phyloP scores from a whole-genome alignment of 2,888 invertebrate genomes.

The Eristalis arbustorum region DNA sequence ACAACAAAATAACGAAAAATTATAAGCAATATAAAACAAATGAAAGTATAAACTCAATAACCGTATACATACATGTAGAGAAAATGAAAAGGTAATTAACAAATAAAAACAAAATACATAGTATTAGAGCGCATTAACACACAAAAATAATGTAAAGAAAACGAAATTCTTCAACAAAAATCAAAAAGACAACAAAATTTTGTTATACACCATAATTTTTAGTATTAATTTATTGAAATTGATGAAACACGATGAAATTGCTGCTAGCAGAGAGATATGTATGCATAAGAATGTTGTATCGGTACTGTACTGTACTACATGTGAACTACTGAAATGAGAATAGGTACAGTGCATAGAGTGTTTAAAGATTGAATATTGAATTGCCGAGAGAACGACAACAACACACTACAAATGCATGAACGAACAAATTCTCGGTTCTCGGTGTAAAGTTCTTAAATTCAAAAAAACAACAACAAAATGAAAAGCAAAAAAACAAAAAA shows the following conservation, averaged over 20 bases:
- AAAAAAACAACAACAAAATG: constrained; percentile 21
- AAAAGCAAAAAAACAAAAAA: constrained; percentile 33
- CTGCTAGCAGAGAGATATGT: constrained; percentile 25
- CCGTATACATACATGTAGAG: constrained; percentile 46
- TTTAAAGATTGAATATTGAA: neutral
- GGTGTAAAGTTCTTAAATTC: constrained; percentile 48
- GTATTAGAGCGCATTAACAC: constrained; percentile 57
- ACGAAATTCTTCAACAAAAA: constrained; percentile 62
- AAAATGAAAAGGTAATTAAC: constrained; percentile 15
- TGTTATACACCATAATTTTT: constrained; percentile 67
- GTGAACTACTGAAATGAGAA: constrained; percentile 19
- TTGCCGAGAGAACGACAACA: constrained; percentile 4
- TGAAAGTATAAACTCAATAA: constrained; percentile 59
- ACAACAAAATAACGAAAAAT: constrained; percentile 70
- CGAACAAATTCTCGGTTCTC: constrained; percentile 36
- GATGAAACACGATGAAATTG: constrained; percentile 29
- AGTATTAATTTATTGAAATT: constrained; percentile 63
- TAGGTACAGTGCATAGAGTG: neutral
- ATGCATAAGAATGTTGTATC: constrained; percentile 48
- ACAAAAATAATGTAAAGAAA: constrained; percentile 11
- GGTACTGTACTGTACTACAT: constrained; percentile 28
- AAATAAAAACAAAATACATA: constrained; percentile 39
- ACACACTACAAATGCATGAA: constrained; percentile 8
- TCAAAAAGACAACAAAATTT: constrained; percentile 70
- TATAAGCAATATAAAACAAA: constrained; percentile 70